Base-by-base conservation (phyloP, 2,888 invertebrate species). In the Rotaria socialis region DNA sequence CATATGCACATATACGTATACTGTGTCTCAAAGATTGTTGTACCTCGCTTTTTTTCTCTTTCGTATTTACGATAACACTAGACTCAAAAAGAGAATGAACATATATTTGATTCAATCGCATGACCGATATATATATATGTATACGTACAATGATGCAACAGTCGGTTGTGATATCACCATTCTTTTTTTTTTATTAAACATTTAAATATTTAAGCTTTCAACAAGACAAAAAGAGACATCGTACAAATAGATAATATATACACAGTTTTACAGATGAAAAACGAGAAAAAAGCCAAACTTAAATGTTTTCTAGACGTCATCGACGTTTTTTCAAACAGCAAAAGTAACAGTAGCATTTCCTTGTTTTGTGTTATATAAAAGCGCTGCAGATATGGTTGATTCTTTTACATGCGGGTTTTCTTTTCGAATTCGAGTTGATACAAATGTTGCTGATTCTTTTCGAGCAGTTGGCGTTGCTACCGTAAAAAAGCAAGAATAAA, bases 401-500 rank as follows among this genome's bases (percentile, higher is more conserved):
- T 35, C 35, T 27, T 35, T 35, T 4, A 19, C 1, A 19, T 67
- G 16, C 5, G 6, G 3, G 35, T 0, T 1, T 19, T 4, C 67
- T 27, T 35, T 16, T 35, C 35, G 67, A 5, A 19, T 2, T 67
- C 35, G 7, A 35, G 35, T 67, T 16, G 16, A 3, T 35, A 19
- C 7, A 35, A 19, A 4, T 6, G 35, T 0, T 5, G 19, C 16
- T 19, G 4, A 7, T 19, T 67, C 67, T 67, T 19, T 67, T 67
- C 35, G 67, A 67, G 7, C 6, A 14, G 35, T 67, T 67, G 35
- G 0, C 19, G 67, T 4, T 35, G 67, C 35, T 35, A 16, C 35
- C 24, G 22, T 47, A 80, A 43, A 80, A 80, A 47, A 80, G 35
- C 80, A 80, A 4, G 80, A 80, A 80, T 80, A 80, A 43, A 80